Conservation (phyloP, 2,113 vertebrate genomes). For the Mugil cephalus region DNA sequence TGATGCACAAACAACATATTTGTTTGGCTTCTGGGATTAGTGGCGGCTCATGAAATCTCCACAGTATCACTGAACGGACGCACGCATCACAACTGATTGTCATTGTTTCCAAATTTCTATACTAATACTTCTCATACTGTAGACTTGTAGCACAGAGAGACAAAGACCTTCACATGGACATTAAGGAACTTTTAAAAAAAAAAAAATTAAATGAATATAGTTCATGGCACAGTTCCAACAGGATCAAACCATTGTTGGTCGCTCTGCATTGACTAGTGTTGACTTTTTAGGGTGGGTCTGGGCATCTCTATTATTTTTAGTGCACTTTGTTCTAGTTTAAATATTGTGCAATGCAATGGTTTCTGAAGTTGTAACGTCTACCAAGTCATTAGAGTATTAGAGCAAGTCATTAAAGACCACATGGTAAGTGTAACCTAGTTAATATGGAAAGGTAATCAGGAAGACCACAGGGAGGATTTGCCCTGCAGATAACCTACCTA, state of each 20-base stretch:
- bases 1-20: neutral
- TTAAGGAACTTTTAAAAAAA: no score
- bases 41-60: neutral
- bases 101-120: neutral
- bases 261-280: no score
- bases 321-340: neutral
- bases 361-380: neutral
- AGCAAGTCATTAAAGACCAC: conserved; percentile 1
- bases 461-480: conserved; percentile 15
- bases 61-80: neutral
- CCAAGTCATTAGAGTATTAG: conserved; percentile 5
- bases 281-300: no score
- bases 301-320: neutral
- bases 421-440: conserved; percentile 21
- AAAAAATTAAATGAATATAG: no score
- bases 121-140: neutral
- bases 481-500: conserved; percentile 34
- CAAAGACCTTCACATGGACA: no score
- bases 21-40: conserved; percentile 15
- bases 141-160: neutral
- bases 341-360: no score
- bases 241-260: no score
- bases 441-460: conserved; percentile 34
- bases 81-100: neutral
- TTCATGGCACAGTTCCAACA: no score